Evolutionary conservation across 2,888 invertebrate species (phyloP).

Genomic region (Aspidapion aeneum): DNA sequence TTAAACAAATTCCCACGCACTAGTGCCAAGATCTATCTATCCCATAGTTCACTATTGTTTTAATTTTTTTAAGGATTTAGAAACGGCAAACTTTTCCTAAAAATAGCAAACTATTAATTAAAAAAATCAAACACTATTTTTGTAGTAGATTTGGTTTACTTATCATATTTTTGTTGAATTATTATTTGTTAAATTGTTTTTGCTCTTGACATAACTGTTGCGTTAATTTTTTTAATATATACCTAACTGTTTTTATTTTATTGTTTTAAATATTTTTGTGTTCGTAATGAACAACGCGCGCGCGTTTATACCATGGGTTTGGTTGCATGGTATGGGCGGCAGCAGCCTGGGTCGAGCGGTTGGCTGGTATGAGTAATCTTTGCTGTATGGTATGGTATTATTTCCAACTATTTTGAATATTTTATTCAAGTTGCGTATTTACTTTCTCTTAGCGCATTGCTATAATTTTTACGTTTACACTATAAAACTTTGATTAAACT

Average conservation of each 20-base stretch:
- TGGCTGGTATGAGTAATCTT: constrained; percentile 21
- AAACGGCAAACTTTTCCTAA: not conserved
- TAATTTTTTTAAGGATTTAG: not conserved
- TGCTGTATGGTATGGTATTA: constrained; percentile 37
- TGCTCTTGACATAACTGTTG: not conserved
- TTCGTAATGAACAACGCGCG: not conserved
- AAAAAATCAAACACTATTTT: too few species aligned
- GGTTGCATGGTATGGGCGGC: too few species aligned
- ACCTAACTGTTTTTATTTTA: not conserved
- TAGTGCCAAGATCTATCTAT: not conserved
- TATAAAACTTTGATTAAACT: too few species aligned
- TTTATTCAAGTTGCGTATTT: constrained; percentile 43
- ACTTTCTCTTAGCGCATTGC: constrained; percentile 43
- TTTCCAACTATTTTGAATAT: constrained; percentile 43
- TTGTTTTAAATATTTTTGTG: too few species aligned
- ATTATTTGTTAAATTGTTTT: too few species aligned
- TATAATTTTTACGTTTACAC: too few species aligned
- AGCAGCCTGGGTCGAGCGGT: not conserved
- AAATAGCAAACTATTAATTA: too few species aligned
- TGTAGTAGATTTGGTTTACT: too few species aligned
- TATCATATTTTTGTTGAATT: too few species aligned
- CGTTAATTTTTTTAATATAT: not conserved
- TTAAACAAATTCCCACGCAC: not conserved
- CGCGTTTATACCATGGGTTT: too few species aligned
- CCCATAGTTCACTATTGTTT: not conserved